Base-by-base conservation (phyloP, 2,113 vertebrate species). In the Electrona antarctica region DNA sequence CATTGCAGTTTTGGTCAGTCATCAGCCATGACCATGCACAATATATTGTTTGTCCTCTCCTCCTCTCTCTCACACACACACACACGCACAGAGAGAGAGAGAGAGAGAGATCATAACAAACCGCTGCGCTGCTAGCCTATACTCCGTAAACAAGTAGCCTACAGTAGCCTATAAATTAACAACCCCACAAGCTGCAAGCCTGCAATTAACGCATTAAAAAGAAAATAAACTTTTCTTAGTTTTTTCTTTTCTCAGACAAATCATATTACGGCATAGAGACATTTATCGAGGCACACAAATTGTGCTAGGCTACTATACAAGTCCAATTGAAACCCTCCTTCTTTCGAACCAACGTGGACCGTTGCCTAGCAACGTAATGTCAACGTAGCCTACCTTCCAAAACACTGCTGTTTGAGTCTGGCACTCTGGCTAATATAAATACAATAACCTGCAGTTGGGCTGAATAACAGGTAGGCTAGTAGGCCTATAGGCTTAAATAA, bases 291-390 rank as follows among this genome's bases (percentile, higher is more conserved):
- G 21, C 21, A 21, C 21, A 21, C 21, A 55, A 55, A 12, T 55
- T 55, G 12, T 55, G 9, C 52, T 13, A 21, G 21, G 1, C 21
- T 21, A 21, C 21, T 2, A 4, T 13, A 13, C 51, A 54, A 13
- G 51, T 29, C 9, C 33, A 2, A 54, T 47, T 8, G 33, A 11
- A n/a, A 52, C 28, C 11, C n/a, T 15, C 7, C 14, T 8, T 28
- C 15, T 3, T 64, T 29, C 13, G 15, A 21, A 60, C n/a, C 15
- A 60, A 62, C 48, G 57, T 69, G 68, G 45, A 52, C 1, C 41
- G 85, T 90, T 79, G 84, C 84, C 58, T 71, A 71, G 89, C 77
- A 87, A 88, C 82, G 49, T 11, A 3, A 7, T 11, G 78, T 84
- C 74, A 76, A 69, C 74, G 48, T 21, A 21, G 45, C 3, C 33